Evolutionary conservation across 2,888 invertebrate species (phyloP), one percentile per base, ranked within the genome.

Genomic region (Amiota mariae): DNA sequence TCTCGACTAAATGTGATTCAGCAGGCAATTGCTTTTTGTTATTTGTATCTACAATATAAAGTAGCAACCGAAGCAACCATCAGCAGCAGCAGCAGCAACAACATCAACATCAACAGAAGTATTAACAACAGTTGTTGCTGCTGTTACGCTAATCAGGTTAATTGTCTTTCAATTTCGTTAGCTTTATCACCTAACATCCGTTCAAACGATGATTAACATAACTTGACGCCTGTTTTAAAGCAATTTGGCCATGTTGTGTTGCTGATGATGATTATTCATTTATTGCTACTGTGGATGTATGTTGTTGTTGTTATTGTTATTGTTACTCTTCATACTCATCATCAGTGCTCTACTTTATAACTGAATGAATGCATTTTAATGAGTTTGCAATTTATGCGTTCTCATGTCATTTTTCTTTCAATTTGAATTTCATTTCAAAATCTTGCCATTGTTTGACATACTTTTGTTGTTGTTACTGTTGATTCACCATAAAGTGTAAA

Each of bases 161-260:
- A 82, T 82, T 82, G 85, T 84, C 85, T 84, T 77, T 82, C 82
- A 84, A 82, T 82, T 82, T 84, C 79, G 84, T 84, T 81, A 80
- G 83, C 82, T 85, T 85, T 84, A 15, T 20, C 76, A 80, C 79
- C 80, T 78, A 24, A 68, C 67, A 68, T 68, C 67, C 67, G 67
- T 49, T 51, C 59, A 20, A 59, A 54, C 15, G n/a, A 54, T 68
- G 79, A 78, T 80, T 80, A 80, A 76, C 79, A 71, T 68, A 51
- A 54, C 67, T 68, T 68, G 67, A 68, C 67, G 67, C 67, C 67
- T 68, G 67, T 68, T 67, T 68, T 63, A 12, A 75, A 68, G 73
- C 74, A 71, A 76, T 79, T 77, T 68, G 47, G n/a, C 51, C 20
- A 51, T 68, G 51, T 20, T 68, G 51, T 51, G 12, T 54, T 54